Base-by-base conservation (phyloP, 2,797 vertebrate genomes). In the Arnoldichthys spilopterus region DNA sequence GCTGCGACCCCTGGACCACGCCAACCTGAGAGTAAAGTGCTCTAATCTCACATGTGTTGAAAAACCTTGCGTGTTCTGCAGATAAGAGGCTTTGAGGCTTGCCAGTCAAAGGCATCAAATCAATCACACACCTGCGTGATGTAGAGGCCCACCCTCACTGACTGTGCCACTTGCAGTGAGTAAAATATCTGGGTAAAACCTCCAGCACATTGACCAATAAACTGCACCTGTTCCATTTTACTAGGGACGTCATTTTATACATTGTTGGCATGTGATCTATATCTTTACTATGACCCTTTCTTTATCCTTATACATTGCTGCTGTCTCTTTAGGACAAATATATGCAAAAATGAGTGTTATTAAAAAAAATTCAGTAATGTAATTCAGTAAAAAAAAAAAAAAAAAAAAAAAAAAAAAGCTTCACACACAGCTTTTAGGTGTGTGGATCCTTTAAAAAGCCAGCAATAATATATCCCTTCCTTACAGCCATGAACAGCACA, bases 11-110 rank as follows among this genome's bases (percentile, higher is more conserved):
- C 85, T 88, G 89, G 87, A 88, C 83, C 90, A 83, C 81, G 83
- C 87, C 85, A 86, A 85, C 89, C 91, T 89, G 89, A 91, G 90
- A 89, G 86, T 89, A 92, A 93, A 92, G 91, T 89, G 90, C 91
- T 92, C 89, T 92, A 93, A 93, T 93, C 90, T 90, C 87, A 86
- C 91, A 89, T 88, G 87, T 81, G 56, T 91, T 91, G 90, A 91
- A 89, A 91, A 88, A 82, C 89, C 86, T 85, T 80, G 90, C 89
- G 2, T 90, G 90, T 90, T 90, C 90, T 88, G 89, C 89, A 91
- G 91, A 92, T 92, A 93, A 92, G 90, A 93, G 87, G 86, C 1
- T 89, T 90, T 90, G 90, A 87, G 37, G 85, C 34, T 85, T 86
- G 89, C 87, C 89, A 89, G 90, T 91, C 92, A 91, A 91, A 89